These are phyloP conservation scores for Chelmon rostratus DNA, from an alignment of 2,797 vertebrate species.

Conservation along the genomic window DNA sequence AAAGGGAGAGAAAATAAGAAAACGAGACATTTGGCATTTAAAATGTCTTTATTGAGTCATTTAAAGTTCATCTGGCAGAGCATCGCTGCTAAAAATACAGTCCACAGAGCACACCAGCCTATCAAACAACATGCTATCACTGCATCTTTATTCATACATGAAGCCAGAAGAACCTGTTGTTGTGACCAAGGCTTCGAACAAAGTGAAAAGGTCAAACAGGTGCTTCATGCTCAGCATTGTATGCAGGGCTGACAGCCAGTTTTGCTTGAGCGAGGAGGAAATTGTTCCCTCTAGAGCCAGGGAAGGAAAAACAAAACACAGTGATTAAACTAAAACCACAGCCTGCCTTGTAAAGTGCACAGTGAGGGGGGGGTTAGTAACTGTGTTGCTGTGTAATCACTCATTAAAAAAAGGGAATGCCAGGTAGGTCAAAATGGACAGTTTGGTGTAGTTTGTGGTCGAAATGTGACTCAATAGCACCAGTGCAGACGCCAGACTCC, in stretches of 20 bases:
- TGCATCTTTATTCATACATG: background rate
- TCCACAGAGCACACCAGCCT: constrained; percentile 7
- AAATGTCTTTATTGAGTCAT: constrained; percentile 38
- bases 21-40: constrained; percentile 56
- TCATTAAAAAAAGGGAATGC: background rate
- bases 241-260: background rate
- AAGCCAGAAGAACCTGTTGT: background rate
- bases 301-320: constrained; percentile 6
- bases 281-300: background rate
- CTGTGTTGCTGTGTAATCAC: background rate
- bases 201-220: constrained; percentile 43
- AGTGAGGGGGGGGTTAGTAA: background rate
- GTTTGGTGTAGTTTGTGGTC: background rate
- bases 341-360: background rate
- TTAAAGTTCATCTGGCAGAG: constrained; percentile 39
- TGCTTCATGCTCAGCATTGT: background rate
- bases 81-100: constrained; percentile 11
- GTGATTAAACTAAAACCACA: constrained; percentile 9
- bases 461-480: background rate
- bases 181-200: constrained; percentile 11
- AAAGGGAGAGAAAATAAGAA: constrained; percentile 14
- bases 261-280: constrained; percentile 21
- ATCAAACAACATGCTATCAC: background rate
- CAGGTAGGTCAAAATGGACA: background rate
- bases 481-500: background rate